A percentile compares a stretch with the other conserved stretches of the same genome.
These are phyloP conservation scores for Exephanes ischioxanthus DNA, from an alignment of 2,888 invertebrate genomes.

Conservation along the genomic window DNA sequence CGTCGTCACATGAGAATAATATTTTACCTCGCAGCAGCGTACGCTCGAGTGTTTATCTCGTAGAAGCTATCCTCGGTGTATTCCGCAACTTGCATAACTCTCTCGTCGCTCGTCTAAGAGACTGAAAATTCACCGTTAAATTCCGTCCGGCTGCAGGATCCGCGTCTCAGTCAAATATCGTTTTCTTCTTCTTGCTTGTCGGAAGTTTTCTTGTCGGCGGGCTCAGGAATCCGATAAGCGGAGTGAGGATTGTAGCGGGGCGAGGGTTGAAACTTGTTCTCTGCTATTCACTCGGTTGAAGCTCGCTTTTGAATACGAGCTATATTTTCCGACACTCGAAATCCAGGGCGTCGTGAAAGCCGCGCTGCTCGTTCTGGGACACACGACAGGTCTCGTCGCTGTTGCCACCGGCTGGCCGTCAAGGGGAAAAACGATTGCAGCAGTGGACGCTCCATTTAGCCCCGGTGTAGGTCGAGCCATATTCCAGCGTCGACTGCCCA, in stretches of 20 bases:
- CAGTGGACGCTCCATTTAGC: not conserved
- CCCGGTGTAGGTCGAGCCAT: not conserved
- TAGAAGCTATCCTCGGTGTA: not conserved
- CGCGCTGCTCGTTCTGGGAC: not conserved
- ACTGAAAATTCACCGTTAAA: slow-evolving; percentile 14
- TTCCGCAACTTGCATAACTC: not conserved
- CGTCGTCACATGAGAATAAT: not conserved
- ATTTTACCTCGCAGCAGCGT: not conserved
- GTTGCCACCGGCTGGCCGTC: not conserved
- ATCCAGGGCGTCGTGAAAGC: slow-evolving; percentile 23
- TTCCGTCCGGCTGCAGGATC: not conserved
- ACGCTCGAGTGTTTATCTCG: not conserved
- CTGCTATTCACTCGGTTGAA: slow-evolving; percentile 24
- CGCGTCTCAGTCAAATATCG: slow-evolving; percentile 10
- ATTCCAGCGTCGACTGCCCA: not conserved
- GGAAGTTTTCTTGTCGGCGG: slow-evolving; percentile 21
- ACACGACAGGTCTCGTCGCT: not conserved
- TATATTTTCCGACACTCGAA: slow-evolving; percentile 5
- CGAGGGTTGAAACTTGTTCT: slow-evolving; percentile 49
- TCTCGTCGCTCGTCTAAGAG: not conserved
- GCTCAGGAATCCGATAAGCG: slow-evolving; percentile 55
- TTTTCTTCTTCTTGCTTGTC: not conserved
- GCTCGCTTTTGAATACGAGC: slow-evolving; percentile 1
- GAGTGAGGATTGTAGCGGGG: not conserved
- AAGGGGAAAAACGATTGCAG: not conserved